These are phyloP conservation scores for Copidosoma floridanum DNA, from an alignment of 1,140 invertebrate genomes.

Conservation along the genomic window DNA sequence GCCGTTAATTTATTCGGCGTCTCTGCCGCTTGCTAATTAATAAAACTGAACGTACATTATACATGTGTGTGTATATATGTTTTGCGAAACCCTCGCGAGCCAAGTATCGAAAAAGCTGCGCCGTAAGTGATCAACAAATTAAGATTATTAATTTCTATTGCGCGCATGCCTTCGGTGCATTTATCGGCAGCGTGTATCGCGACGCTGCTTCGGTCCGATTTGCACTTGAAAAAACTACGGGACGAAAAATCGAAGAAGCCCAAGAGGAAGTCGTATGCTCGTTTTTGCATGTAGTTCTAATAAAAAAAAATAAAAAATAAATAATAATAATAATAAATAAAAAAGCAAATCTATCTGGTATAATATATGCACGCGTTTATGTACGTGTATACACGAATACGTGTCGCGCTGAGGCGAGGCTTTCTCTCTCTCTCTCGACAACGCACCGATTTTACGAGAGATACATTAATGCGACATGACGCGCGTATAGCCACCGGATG, in stretches of 20 bases:
- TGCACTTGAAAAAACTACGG: constrained; percentile 1
- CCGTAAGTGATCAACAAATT: no score
- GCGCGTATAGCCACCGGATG: constrained; percentile 27
- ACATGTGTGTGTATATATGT: no score
- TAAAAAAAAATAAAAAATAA: neutral
- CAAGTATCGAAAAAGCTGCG: no score
- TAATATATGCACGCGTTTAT: neutral
- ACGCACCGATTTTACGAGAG: constrained; percentile 49
- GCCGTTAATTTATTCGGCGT: no score
- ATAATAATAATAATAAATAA: constrained; percentile 5
- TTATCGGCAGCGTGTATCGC: constrained; percentile 1
- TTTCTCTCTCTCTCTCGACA: no score
- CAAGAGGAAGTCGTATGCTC: constrained; percentile 19
- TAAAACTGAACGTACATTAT: no score
- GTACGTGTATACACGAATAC: constrained; percentile 34
- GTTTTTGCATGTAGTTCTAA: no score
- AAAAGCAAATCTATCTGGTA: no score
- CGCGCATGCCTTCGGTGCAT: neutral
- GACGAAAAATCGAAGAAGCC: constrained; percentile 4
- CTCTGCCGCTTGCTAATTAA: no score
- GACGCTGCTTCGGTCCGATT: neutral
- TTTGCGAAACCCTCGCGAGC: no score
- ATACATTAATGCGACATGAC: constrained; percentile 53
- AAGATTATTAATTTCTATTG: neutral
- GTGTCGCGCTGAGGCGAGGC: constrained; percentile 48